Conservation (phyloP, 2,888 invertebrate genomes). For the Lithophane semibrunnea region DNA sequence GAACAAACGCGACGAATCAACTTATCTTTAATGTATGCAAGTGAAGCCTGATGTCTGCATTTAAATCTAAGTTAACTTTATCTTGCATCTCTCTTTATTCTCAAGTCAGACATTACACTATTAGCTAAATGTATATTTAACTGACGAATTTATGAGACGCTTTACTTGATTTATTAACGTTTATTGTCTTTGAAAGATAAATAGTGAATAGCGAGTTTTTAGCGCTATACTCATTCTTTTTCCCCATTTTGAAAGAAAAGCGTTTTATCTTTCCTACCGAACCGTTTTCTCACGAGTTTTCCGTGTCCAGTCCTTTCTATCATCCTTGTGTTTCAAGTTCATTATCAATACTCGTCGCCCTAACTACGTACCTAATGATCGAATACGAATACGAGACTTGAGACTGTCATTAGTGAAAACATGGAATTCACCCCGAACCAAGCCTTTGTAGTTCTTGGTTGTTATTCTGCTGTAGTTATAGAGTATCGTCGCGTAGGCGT, state of each 20-base stretch:
- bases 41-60: constrained; percentile 29
- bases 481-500: constrained; percentile 18
- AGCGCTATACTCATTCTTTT: background rate
- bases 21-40: constrained; percentile 50
- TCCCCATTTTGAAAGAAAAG: background rate
- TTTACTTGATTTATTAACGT: constrained; percentile 32
- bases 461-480: background rate
- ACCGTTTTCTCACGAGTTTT: background rate
- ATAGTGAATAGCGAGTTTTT: background rate
- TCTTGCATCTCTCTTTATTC: constrained; percentile 31
- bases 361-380: constrained; percentile 1
- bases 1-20: constrained; percentile 4
- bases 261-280: background rate
- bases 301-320: background rate
- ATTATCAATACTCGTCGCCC: background rate
- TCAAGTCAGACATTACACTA: constrained; percentile 21
- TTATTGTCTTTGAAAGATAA: background rate
- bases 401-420: background rate
- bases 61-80: constrained; percentile 36
- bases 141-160: constrained; percentile 27
- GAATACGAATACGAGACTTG: background rate
- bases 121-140: constrained; percentile 42
- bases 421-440: background rate
- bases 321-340: background rate
- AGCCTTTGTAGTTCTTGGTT: background rate